A percentile compares a stretch with the other conserved stretches of the same genome.
Evolutionary conservation across 2,888 invertebrate species (phyloP).

Genomic region (Idaea biselata): DNA sequence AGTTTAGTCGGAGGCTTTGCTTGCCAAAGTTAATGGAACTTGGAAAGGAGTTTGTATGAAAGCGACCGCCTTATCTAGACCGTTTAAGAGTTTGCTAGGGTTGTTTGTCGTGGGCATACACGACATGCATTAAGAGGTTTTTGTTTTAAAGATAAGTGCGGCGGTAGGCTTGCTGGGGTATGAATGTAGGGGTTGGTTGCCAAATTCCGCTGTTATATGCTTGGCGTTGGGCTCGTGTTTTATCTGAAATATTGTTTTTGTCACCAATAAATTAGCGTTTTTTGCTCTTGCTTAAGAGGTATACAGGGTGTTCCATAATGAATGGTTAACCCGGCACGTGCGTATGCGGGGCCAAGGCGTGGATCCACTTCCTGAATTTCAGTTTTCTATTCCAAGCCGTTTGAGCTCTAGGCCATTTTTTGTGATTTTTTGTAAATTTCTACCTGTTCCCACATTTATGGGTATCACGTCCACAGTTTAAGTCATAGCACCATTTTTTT

Average conservation of each 20-base stretch:
- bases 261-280: not conserved
- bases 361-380: too few relatives aligned
- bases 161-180: slow-evolving; percentile 11
- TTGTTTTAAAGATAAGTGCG: slow-evolving; percentile 37
- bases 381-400: too few relatives aligned
- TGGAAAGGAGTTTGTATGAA: slow-evolving; percentile 53
- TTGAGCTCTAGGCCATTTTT: too few relatives aligned
- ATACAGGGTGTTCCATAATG: too few relatives aligned
- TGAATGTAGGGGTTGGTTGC: slow-evolving; percentile 12
- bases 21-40: slow-evolving; percentile 73
- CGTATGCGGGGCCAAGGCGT: too few relatives aligned
- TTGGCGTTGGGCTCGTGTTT: slow-evolving; percentile 22
- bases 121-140: slow-evolving; percentile 26
- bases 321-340: too few relatives aligned
- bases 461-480: too few relatives aligned
- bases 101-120: slow-evolving; percentile 39
- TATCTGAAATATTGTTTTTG: slow-evolving; percentile 18
- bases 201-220: slow-evolving; percentile 8
- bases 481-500: too few relatives aligned
- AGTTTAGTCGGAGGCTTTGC: slow-evolving; percentile 63
- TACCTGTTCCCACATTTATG: too few relatives aligned
- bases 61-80: slow-evolving; percentile 59
- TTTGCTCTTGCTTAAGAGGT: not conserved
- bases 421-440: too few relatives aligned
- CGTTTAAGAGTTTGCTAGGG: slow-evolving; percentile 51